phyloP scores from a whole-genome alignment of 1,140 invertebrate genomes.

The Nasonia vitripennis region DNA sequence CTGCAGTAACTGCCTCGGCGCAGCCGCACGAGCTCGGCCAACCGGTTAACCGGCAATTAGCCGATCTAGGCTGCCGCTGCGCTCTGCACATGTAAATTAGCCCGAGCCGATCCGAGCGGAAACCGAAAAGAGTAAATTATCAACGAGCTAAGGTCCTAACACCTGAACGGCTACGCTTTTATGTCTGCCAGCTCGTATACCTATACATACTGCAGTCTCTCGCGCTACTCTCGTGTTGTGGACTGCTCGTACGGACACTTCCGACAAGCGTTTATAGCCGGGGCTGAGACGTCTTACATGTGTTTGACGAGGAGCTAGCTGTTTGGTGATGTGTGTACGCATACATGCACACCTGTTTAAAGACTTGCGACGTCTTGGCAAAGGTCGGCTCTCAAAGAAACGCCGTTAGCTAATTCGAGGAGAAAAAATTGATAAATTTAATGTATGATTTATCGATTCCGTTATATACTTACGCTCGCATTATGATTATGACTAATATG shows the following conservation, averaged over 20 bases:
- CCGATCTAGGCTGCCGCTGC: conserved; percentile 63
- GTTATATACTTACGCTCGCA: too few relatives aligned
- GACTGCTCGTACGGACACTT: neutral
- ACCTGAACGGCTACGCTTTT: neutral
- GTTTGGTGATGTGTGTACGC: too few relatives aligned
- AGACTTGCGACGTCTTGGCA: too few relatives aligned
- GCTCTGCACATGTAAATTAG: conserved; percentile 70
- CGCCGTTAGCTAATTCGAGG: too few relatives aligned
- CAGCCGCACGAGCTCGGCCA: conserved; percentile 60
- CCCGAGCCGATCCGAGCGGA: conserved; percentile 62
- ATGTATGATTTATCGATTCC: too few relatives aligned
- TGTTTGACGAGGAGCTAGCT: neutral
- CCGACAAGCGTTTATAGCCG: neutral
- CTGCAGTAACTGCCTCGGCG: conserved; percentile 6
- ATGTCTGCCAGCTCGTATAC: neutral
- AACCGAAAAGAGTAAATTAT: conserved; percentile 72
- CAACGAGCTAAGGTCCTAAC: conserved; percentile 31
- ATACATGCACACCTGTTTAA: too few relatives aligned
- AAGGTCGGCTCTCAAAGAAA: too few relatives aligned
- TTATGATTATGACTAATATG: too few relatives aligned
- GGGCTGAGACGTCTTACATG: neutral
- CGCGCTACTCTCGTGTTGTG: neutral
- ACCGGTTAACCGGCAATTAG: conserved; percentile 75
- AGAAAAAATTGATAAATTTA: too few relatives aligned
- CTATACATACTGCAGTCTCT: neutral